Base-by-base conservation (phyloP, 2,797 vertebrate genomes). In the Melopsittacus undulatus region DNA sequence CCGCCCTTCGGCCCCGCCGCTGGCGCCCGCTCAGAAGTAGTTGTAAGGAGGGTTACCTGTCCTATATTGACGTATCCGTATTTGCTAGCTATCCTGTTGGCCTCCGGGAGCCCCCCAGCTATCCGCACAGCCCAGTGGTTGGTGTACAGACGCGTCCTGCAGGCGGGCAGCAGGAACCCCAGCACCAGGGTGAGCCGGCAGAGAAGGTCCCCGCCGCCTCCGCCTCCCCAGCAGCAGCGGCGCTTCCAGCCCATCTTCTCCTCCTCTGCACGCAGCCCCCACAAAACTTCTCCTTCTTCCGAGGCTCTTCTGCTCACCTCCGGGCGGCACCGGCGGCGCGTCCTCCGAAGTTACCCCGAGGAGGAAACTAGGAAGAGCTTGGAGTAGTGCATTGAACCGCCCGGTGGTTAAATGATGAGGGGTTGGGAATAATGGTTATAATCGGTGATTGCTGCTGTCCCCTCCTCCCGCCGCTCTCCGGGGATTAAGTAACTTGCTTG, bases 51-150 rank as follows among this genome's bases (percentile, higher is more conserved):
- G n/a, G 56, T 97, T 99, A 99, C 99, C 99, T 99, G 99, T 98
- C 99, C 99, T 97, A 99, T 98, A 98, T 99, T 99, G 98, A 98
- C 98, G 98, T 99, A 99, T 97, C 99, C 99, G 96, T 99, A 99
- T 98, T 99, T 99, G 96, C 98, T 98, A 90, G 99, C 99, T 97
- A 99, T 99, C 96, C 98, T 97, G 94, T 99, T 98, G 93, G 99
- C 99, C 96, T 99, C 98, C 49, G 98, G 97, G 69, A 98, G 93
- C 96, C 99, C 99, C 78, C 99, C 99, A 72, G 98, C 82, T 97
- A 99, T 99, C 98, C 99, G 98, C 94, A 99, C 99, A 90, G 99
- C 99, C 99, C 99, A 99, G 98, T 99, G 99, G 99, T 99, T 99
- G 97, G 99, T 99, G 98, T 99, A 99, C 95, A 99, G 98, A 97